Evolutionary conservation across 2,797 vertebrate genomes (phyloP).

Genomic region (Falco novaeseelandiae): DNA sequence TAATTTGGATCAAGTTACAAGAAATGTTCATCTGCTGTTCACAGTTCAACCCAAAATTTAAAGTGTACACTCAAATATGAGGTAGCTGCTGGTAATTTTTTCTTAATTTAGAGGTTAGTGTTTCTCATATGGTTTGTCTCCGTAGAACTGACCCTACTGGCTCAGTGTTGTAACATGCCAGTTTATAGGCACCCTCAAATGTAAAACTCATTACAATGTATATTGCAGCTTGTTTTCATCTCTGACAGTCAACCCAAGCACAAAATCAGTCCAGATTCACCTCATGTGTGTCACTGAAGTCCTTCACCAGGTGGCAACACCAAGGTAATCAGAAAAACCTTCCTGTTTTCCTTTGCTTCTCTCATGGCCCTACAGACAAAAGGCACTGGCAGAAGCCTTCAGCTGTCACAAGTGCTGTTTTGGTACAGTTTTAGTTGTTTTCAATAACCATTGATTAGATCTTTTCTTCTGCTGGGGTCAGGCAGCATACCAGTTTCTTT

Average conservation of each 20-base stretch:
- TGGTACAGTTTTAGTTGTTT: not conserved
- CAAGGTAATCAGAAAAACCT: not conserved
- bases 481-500: not conserved
- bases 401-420: not conserved
- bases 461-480: not conserved
- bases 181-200: not conserved
- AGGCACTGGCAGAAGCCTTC: not conserved
- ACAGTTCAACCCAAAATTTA: not conserved
- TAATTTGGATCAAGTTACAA: not conserved
- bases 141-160: not conserved
- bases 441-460: not conserved
- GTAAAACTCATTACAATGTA: not conserved
- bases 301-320: not conserved
- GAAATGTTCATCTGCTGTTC: not conserved
- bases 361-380: not conserved
- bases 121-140: not conserved
- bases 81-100: not conserved
- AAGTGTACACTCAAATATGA: not conserved
- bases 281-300: not conserved
- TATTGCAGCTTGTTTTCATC: not conserved
- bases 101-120: not conserved
- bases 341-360: not conserved
- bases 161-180: not conserved
- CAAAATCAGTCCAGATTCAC: not conserved
- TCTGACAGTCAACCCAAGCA: not conserved